Percentiles rank a stretch among this genome's conserved stretches.
Conservation (phyloP, 2,797 vertebrate species). For the Bothrops alternatus region DNA sequence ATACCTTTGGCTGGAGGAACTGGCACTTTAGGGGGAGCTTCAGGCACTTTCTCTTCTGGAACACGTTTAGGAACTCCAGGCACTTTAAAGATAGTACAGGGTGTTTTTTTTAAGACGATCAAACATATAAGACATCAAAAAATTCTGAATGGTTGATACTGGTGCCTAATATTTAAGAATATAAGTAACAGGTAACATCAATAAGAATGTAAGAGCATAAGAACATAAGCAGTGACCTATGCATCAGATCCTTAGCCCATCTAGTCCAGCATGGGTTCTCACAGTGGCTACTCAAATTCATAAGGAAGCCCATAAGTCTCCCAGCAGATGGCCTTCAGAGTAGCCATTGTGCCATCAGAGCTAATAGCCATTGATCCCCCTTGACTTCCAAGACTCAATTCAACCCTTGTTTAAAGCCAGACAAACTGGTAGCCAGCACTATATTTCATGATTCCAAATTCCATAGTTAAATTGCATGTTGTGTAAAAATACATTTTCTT, state of each 20-base stretch:
- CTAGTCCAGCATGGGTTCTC: background rate
- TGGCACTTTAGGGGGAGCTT: constrained; percentile 53
- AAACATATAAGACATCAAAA: background rate
- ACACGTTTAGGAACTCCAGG: constrained; percentile 51
- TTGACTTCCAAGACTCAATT: background rate
- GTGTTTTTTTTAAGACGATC: background rate
- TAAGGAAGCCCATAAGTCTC: background rate
- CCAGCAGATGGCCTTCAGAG: background rate
- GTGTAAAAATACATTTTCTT: constrained; percentile 24
- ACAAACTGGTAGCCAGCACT: background rate
- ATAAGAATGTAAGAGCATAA: background rate
- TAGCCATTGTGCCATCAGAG: background rate
- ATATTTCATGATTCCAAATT: background rate
- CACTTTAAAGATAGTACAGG: constrained; percentile 60
- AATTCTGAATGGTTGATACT: background rate
- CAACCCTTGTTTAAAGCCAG: background rate
- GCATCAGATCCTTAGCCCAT: constrained; percentile 46
- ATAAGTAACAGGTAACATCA: background rate
- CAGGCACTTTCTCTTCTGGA: constrained; percentile 55
- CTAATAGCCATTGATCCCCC: background rate
- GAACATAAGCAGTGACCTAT: background rate
- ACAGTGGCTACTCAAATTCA: background rate
- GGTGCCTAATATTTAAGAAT: background rate
- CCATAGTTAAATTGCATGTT: background rate
- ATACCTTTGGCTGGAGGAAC: constrained; percentile 60